Evolutionary conservation across 2,113 vertebrate genomes (phyloP).

Genomic region (Halichoeres trimaculatus): DNA sequence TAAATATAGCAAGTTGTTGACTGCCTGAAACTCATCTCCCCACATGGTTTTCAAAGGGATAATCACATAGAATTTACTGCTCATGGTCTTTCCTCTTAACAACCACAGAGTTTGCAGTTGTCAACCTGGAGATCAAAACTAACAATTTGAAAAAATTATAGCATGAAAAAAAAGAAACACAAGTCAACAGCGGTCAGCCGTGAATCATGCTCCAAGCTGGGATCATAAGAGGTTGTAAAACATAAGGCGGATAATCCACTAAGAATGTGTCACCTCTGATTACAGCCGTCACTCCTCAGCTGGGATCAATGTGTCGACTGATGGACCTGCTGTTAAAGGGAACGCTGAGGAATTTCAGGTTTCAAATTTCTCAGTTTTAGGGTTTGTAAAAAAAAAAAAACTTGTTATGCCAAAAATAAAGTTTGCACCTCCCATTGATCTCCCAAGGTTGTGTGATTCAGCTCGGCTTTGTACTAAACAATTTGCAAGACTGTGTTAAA

Average conservation of each 20-base stretch:
- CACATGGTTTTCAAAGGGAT: constrained; percentile 54
- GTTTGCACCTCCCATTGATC: not conserved
- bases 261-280: constrained; percentile 68
- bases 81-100: constrained; percentile 48
- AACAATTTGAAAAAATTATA: constrained; percentile 68
- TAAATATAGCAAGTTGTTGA: constrained; percentile 24
- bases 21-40: constrained; percentile 47
- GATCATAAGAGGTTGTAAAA: constrained; percentile 74
- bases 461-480: constrained; percentile 13
- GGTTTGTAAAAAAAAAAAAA: constrained; percentile 8
- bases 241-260: constrained; percentile 64
- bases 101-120: constrained; percentile 61
- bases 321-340: constrained; percentile 54
- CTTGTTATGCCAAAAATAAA: not conserved
- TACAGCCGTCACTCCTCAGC: constrained; percentile 59
- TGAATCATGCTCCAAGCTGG: constrained; percentile 54
- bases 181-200: constrained; percentile 60
- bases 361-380: not conserved
- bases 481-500: constrained; percentile 13
- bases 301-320: constrained; percentile 57
- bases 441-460: not conserved
- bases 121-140: constrained; percentile 69
- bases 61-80: constrained; percentile 65
- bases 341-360: not conserved
- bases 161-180: constrained; percentile 55